phyloP scores from a whole-genome alignment of 2,797 vertebrate genomes.

The Tangara arthus region DNA sequence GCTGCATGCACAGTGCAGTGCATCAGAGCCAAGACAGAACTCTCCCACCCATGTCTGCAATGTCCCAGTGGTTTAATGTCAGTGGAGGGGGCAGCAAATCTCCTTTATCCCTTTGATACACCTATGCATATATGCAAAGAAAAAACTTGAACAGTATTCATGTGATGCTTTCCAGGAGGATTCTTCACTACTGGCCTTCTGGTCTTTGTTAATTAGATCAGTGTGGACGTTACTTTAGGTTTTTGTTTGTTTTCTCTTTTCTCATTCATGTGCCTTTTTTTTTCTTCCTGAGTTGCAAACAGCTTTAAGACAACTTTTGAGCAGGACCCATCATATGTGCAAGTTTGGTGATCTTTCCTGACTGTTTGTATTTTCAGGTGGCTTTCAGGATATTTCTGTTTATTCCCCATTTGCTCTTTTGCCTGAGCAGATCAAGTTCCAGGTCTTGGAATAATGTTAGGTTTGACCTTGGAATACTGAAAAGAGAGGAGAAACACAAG shows the following conservation, averaged over 20 bases:
- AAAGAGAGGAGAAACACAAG: background rate
- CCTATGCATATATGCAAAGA: background rate
- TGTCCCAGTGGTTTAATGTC: background rate
- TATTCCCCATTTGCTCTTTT: background rate
- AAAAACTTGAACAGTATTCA: background rate
- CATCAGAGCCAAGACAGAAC: background rate
- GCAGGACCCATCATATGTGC: background rate
- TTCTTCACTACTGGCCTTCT: background rate
- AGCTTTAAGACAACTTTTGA: background rate
- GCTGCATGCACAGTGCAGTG: background rate
- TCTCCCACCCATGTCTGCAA: background rate
- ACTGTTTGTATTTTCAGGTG: background rate
- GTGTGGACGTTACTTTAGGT: background rate
- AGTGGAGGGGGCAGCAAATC: background rate
- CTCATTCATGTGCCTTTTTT: background rate
- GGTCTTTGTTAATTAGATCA: background rate
- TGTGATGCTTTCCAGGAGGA: background rate
- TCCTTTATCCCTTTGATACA: background rate
- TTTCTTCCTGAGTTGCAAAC: background rate
- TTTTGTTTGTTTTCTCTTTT: background rate
- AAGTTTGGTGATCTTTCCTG: background rate
- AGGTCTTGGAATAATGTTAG: background rate
- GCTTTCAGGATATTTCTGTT: background rate
- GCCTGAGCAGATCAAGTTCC: background rate
- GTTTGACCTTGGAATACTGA: background rate